Evolutionary conservation across 1,140 invertebrate genomes (phyloP).

Genomic region (Oreohelix idahoensis): DNA sequence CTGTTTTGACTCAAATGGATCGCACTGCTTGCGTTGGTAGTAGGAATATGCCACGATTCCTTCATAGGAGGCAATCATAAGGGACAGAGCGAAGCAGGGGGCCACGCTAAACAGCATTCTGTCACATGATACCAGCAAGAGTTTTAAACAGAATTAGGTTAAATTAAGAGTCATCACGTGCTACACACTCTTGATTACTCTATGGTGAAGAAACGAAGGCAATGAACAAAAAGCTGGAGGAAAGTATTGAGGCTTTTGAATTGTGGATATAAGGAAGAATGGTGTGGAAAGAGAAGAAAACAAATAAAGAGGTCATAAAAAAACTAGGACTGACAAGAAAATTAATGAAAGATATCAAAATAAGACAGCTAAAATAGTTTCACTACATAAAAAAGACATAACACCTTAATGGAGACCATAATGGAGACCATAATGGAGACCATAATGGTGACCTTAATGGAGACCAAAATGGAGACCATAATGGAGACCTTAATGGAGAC

Average conservation of each 20-base stretch:
- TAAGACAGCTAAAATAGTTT: too few species aligned
- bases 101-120: slow-evolving; percentile 30
- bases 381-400: too few species aligned
- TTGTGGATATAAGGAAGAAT: not conserved
- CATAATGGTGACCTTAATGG: not conserved
- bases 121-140: too few species aligned
- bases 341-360: too few species aligned
- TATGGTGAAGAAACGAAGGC: too few species aligned
- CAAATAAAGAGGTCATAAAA: too few species aligned
- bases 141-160: too few species aligned
- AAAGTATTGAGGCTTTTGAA: not conserved
- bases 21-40: slow-evolving; percentile 63
- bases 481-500: not conserved
- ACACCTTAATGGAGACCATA: not conserved
- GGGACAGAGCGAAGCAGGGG: slow-evolving; percentile 14
- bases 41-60: slow-evolving; percentile 52
- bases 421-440: not conserved
- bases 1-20: slow-evolving; percentile 65
- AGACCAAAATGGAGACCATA: not conserved
- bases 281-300: too few species aligned
- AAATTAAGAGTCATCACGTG: too few species aligned
- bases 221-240: too few species aligned
- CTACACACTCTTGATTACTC: too few species aligned
- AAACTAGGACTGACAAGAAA: too few species aligned
- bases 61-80: slow-evolving; percentile 8